Percentiles rank a stretch among this genome's conserved stretches.
phyloP scores from a whole-genome alignment of 2,113 vertebrate species.

The Ia io region DNA sequence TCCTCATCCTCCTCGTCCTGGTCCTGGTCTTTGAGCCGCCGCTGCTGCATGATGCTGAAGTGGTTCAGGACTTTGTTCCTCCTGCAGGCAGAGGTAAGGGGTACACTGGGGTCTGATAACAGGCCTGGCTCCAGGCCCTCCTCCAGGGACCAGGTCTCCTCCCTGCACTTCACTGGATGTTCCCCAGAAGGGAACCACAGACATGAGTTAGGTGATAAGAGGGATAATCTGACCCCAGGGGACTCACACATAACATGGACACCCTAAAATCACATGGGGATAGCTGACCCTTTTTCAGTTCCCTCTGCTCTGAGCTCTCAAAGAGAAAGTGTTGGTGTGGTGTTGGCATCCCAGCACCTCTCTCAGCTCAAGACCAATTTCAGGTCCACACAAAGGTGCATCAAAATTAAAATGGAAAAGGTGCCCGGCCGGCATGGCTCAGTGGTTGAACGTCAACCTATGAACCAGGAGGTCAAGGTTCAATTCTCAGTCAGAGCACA shows the following conservation, averaged over 20 bases:
- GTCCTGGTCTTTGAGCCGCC: slow-evolving; percentile 89
- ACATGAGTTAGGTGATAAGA: background rate
- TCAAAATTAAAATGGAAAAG: background rate
- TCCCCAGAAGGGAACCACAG: background rate
- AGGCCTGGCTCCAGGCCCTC: background rate
- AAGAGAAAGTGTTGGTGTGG: no score
- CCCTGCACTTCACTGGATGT: background rate
- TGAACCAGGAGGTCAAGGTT: background rate
- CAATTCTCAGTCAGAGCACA: background rate
- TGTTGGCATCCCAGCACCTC: background rate
- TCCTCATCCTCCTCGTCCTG: slow-evolving; percentile 88
- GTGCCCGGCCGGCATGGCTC: no score
- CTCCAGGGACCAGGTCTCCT: background rate
- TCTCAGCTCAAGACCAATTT: background rate
- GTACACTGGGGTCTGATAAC: background rate
- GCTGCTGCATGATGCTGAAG: slow-evolving; percentile 97
- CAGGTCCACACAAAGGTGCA: background rate
- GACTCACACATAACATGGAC: no score
- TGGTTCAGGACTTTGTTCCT: slow-evolving; percentile 96
- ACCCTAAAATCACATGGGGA: background rate
- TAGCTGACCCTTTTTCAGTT: background rate
- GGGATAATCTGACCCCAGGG: background rate
- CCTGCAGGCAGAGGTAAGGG: slow-evolving; percentile 67
- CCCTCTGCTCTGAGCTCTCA: background rate
- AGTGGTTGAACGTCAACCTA: no score